Evolutionary conservation across 1,140 invertebrate species (phyloP).

Genomic region (Phymorhynchus buccinoides): DNA sequence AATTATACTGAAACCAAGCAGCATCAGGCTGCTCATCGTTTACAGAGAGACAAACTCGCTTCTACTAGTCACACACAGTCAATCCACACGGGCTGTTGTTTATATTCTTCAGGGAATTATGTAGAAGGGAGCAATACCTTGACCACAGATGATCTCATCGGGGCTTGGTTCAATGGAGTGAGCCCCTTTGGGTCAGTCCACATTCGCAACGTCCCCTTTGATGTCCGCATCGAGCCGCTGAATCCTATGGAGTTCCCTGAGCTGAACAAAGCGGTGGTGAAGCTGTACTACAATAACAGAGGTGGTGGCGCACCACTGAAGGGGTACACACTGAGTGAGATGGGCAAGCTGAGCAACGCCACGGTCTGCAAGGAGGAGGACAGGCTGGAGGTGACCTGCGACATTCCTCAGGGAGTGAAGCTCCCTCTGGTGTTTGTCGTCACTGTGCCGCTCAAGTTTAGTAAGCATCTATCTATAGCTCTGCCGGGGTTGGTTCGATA

Average conservation of each 20-base stretch:
- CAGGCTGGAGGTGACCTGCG: background rate
- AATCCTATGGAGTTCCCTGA: conserved; percentile 13
- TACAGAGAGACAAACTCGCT: background rate
- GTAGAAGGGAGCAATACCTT: background rate
- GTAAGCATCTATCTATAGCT: too few species aligned
- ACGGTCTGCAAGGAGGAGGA: background rate
- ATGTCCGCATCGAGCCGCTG: conserved; percentile 9
- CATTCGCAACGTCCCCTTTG: background rate
- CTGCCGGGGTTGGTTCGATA: background rate
- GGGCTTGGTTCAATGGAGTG: conserved; percentile 14
- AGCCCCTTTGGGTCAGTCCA: background rate
- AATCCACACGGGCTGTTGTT: background rate
- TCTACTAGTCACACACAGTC: background rate
- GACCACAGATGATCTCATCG: conserved; percentile 17
- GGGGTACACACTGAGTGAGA: background rate
- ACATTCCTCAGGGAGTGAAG: conserved; percentile 11
- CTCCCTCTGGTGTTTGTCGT: conserved; percentile 19
- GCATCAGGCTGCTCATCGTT: too few species aligned
- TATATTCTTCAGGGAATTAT: background rate
- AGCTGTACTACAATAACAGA: background rate
- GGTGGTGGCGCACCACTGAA: background rate
- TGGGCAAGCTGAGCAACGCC: conserved; percentile 13
- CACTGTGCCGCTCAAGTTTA: conserved; percentile 21
- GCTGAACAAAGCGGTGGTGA: background rate
- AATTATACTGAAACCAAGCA: too few species aligned